A percentile compares a stretch with the other conserved stretches of the same genome.
Evolutionary conservation across 1,140 invertebrate genomes (phyloP).

Genomic region (Brachionus rubens): DNA sequence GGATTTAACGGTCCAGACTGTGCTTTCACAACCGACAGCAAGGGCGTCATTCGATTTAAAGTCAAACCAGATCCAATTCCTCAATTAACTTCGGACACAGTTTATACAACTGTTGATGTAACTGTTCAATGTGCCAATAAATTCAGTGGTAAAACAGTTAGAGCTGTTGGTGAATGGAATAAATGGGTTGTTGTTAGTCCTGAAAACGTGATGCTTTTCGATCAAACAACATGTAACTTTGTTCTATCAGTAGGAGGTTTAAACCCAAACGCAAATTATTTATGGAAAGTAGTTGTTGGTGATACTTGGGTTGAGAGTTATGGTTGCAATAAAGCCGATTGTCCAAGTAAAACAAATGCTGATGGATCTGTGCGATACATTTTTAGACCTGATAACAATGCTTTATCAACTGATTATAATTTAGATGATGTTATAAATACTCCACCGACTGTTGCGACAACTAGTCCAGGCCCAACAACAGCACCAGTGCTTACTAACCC

Average conservation of each 20-base stretch:
- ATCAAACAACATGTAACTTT: constrained; percentile 26
- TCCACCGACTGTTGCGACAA: background rate
- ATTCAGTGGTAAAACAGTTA: constrained; percentile 15
- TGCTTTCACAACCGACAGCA: constrained; percentile 13
- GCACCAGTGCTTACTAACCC: constrained; percentile 19
- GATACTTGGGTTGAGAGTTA: constrained; percentile 38
- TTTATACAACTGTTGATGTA: constrained; percentile 5
- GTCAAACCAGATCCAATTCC: background rate
- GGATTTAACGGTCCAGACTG: constrained; percentile 39
- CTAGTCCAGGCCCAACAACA: background rate
- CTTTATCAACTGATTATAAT: constrained; percentile 30
- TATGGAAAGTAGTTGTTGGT: constrained; percentile 20
- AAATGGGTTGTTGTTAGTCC: constrained; percentile 10
- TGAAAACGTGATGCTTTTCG: constrained; percentile 19
- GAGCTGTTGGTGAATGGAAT: constrained; percentile 42
- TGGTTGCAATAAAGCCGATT: constrained; percentile 29
- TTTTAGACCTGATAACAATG: background rate
- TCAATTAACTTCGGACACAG: background rate
- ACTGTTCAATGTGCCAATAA: constrained; percentile 11
- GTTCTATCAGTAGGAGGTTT: constrained; percentile 6
- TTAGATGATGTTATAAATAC: constrained; percentile 4
- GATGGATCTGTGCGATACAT: constrained; percentile 21
- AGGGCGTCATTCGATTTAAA: constrained; percentile 24
- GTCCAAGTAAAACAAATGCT: constrained; percentile 16
- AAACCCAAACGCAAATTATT: constrained; percentile 1